Base-by-base conservation (phyloP, 1,140 invertebrate genomes). In the Drosophila mauritiana region DNA sequence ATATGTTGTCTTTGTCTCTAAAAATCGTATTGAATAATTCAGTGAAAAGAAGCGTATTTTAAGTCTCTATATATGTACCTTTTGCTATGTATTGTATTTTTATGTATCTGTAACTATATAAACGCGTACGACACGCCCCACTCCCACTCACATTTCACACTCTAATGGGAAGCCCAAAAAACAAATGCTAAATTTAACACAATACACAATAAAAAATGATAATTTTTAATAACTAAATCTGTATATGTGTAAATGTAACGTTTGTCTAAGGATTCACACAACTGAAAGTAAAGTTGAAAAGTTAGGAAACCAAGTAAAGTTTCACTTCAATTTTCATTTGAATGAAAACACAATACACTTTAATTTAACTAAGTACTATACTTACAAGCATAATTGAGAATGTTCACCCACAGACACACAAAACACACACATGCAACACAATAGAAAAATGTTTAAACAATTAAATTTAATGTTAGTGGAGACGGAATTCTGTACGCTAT, bases 211-310 rank as follows among this genome's bases (percentile, higher is more conserved):
- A 43, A 58, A 22, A 63, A 51, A 63, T 39, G 46, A 54, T 78
- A 73, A 78, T 67, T 78, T 83, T 69, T 67, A 61, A 70, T 31
- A 76, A 56, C 51, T 51, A 76, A 80, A 46, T 55, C 51, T 81
- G 70, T 79, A 62, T 75, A 82, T 89, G 82, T 82, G 74, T 88
- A 88, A 75, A 82, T 77, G 83, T 82, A 82, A 75, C 34, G 54
- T 62, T 62, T 48, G 58, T 76, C 53, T 72, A 58, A 62, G 43
- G 78, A 68, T 72, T 72, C 73, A 45, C 31, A 63, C 45, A 73
- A 77, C 59, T 56, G 56, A 67, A 48, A 68, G 17, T 42, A 25
- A 56, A 61, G 22, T 17, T 42, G 25, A n/a, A 34, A 17, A 5
- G 31, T 54, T 52, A 48, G 25, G n/a, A 3, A 46, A 39, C 17